Conservation (phyloP, 2,888 invertebrate species). For the Synergus umbraculus region DNA sequence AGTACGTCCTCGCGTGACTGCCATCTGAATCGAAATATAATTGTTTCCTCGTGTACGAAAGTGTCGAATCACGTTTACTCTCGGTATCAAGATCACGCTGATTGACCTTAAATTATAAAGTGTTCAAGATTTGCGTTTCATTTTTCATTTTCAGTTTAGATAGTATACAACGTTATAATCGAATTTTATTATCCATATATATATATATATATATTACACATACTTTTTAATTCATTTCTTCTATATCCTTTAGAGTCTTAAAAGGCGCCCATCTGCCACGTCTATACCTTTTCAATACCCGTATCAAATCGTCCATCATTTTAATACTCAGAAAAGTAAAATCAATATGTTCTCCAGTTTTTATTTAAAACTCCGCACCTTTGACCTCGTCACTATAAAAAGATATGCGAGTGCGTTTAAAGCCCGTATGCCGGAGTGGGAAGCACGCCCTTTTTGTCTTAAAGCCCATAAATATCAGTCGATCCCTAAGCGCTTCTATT, state of each 20-base stretch:
- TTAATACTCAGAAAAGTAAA: neutral
- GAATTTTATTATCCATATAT: too few relatives aligned
- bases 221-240: too few relatives aligned
- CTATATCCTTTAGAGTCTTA: neutral
- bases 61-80: constrained; percentile 38
- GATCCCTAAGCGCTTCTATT: constrained; percentile 50
- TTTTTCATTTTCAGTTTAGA: neutral
- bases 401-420: constrained; percentile 6
- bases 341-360: neutral
- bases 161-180: too few relatives aligned
- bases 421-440: constrained; percentile 12
- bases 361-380: constrained; percentile 20
- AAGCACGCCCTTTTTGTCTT: constrained; percentile 54
- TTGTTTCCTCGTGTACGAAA: constrained; percentile 39
- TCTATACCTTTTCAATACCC: neutral
- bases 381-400: constrained; percentile 14
- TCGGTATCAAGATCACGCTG: constrained; percentile 9
- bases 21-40: constrained; percentile 39
- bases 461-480: constrained; percentile 62
- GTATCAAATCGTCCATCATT: neutral
- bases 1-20: constrained; percentile 38
- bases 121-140: neutral
- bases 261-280: neutral
- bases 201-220: too few relatives aligned
- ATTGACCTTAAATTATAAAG: constrained; percentile 26